Conservation (phyloP, 2,888 invertebrate genomes). For the Cheilosia grossa region DNA sequence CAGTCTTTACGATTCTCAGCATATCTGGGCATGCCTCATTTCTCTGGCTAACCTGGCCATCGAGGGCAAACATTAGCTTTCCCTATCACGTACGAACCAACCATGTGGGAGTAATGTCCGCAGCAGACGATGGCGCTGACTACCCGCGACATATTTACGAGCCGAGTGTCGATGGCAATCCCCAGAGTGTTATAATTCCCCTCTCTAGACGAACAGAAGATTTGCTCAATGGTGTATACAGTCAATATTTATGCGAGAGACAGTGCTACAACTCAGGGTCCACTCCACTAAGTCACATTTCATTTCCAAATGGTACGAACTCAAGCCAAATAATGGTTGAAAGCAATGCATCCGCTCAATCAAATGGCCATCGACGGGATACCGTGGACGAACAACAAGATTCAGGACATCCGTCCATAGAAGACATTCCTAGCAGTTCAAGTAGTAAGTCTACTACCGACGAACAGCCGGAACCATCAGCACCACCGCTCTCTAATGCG, state of each 20-base stretch:
- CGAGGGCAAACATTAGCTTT: slow-evolving; percentile 93
- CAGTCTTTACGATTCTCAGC: slow-evolving; percentile 87
- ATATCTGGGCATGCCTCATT: slow-evolving; percentile 89
- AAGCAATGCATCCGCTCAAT: slow-evolving; percentile 13
- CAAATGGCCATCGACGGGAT: background rate
- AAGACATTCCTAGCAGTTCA: slow-evolving; percentile 75
- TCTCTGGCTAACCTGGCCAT: slow-evolving; percentile 91
- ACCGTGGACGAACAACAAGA: slow-evolving; percentile 74
- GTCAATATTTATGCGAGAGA: slow-evolving; percentile 82
- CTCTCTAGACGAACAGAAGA: slow-evolving; percentile 87
- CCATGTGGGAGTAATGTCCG: slow-evolving; percentile 89
- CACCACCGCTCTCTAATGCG: slow-evolving; percentile 46
- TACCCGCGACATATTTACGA: slow-evolving; percentile 77
- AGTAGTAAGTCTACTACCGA: slow-evolving; percentile 69
- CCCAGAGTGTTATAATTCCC: slow-evolving; percentile 84
- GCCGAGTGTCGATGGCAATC: slow-evolving; percentile 64
- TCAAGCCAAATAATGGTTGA: background rate
- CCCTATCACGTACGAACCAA: slow-evolving; percentile 95
- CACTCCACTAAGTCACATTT: slow-evolving; percentile 76
- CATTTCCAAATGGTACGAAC: slow-evolving; percentile 74
- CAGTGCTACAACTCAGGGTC: slow-evolving; percentile 75
- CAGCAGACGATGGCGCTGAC: slow-evolving; percentile 77
- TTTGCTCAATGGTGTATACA: slow-evolving; percentile 85
- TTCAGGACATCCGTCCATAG: slow-evolving; percentile 77
- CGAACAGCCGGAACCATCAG: slow-evolving; percentile 53